phyloP scores from a whole-genome alignment of 2,113 vertebrate genomes.

The Piprites chloris region DNA sequence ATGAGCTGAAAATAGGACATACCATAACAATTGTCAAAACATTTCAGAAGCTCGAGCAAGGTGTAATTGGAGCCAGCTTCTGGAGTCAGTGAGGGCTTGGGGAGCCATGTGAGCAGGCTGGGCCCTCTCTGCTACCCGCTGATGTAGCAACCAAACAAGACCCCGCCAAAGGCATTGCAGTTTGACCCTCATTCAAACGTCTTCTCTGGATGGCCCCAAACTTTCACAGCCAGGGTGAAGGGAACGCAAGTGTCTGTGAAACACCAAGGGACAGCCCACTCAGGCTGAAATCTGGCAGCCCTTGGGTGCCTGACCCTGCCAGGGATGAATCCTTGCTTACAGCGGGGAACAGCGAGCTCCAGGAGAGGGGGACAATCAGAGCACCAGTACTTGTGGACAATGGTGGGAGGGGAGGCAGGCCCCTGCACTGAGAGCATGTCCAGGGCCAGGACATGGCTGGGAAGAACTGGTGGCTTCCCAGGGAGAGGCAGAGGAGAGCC shows the following conservation, averaged over 20 bases:
- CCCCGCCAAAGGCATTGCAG: neutral
- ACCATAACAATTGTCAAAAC: neutral
- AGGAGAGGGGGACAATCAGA: neutral
- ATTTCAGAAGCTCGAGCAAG: constrained; percentile 4
- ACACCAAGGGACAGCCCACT: rapidly evolving
- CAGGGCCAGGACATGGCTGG: neutral
- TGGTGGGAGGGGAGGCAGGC: neutral
- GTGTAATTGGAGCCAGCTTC: neutral
- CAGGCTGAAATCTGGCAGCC: neutral
- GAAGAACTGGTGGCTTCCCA: neutral
- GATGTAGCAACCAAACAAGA: neutral
- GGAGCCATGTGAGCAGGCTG: neutral
- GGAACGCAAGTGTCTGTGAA: rapidly evolving
- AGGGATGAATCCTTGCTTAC: neutral
- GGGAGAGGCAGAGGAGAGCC: neutral
- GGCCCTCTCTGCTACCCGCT: neutral
- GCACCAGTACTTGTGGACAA: neutral
- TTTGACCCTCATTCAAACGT: neutral
- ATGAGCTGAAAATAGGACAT: neutral
- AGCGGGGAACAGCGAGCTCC: neutral
- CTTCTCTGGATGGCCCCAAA: neutral
- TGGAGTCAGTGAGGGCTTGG: neutral
- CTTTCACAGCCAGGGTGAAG: neutral
- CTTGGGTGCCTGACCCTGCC: neutral
- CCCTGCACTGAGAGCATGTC: neutral